phyloP scores from a whole-genome alignment of 2,888 invertebrate species.

The Polydrusus tereticollis region DNA sequence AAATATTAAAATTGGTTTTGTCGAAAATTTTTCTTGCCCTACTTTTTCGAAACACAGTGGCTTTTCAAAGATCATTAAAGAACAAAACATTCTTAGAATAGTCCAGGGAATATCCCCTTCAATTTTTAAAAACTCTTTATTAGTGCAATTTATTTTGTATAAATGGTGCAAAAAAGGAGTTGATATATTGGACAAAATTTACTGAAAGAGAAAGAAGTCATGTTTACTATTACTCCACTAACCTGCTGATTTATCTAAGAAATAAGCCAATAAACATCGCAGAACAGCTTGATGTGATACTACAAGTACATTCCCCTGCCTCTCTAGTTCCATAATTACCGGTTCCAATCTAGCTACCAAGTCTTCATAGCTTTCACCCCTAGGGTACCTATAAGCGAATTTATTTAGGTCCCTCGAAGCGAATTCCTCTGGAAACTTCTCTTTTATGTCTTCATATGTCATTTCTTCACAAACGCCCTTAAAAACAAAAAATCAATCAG shows the following conservation, averaged over 20 bases:
- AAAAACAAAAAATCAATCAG: slow-evolving; percentile 37
- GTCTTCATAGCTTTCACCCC: slow-evolving; percentile 98
- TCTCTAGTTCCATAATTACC: slow-evolving; percentile 98
- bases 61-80: no score
- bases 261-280: slow-evolving; percentile 96
- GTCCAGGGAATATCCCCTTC: no score
- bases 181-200: no score
- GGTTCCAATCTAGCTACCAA: slow-evolving; percentile 97
- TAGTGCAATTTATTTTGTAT: no score
- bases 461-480: slow-evolving; percentile 99
- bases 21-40: no score
- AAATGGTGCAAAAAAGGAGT: no score
- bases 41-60: no score
- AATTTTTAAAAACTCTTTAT: no score
- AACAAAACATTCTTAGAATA: no score
- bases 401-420: slow-evolving; percentile 96
- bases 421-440: slow-evolving; percentile 95
- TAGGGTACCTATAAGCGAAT: slow-evolving; percentile 92
- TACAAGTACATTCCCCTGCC: slow-evolving; percentile 95
- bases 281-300: slow-evolving; percentile 98
- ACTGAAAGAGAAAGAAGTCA: not conserved
- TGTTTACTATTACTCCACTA: slow-evolving; percentile 47
- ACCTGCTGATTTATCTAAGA: slow-evolving; percentile 95
- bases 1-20: no score
- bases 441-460: slow-evolving; percentile 97